Evolutionary conservation across 2,797 vertebrate genomes (phyloP).

Genomic region (Echiichthys vipera): DNA sequence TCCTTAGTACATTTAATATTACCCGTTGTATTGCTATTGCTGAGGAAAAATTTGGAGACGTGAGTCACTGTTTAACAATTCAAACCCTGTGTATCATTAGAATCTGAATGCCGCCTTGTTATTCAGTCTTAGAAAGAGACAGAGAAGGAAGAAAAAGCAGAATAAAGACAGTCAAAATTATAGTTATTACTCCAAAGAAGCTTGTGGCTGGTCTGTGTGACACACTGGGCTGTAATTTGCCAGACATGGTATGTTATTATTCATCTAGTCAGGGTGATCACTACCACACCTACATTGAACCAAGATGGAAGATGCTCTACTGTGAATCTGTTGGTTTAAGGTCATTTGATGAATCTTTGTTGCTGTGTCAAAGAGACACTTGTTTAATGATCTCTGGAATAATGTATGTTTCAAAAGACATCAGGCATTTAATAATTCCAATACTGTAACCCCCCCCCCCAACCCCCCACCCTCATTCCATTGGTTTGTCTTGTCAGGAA

Average conservation of each 20-base stretch:
- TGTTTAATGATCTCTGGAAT: not conserved
- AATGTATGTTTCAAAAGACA: constrained; percentile 3
- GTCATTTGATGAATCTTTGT: not conserved
- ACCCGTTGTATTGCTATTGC: not conserved
- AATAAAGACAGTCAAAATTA: constrained; percentile 56
- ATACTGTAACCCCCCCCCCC: no score
- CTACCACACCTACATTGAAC: constrained; percentile 6
- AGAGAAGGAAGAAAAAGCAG: constrained; percentile 14
- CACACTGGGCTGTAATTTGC: constrained; percentile 59
- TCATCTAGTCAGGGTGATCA: not conserved
- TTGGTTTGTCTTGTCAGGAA: no score
- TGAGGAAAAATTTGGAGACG: not conserved
- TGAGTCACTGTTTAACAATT: constrained; percentile 8
- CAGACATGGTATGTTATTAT: constrained; percentile 38
- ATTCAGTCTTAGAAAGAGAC: not conserved
- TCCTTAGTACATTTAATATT: not conserved
- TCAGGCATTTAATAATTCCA: no score
- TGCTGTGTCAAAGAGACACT: not conserved
- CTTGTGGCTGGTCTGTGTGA: constrained; percentile 54
- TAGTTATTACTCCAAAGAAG: constrained; percentile 71
- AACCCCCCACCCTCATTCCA: no score
- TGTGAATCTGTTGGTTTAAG: not conserved
- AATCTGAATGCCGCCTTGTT: not conserved
- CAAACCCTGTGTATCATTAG: constrained; percentile 18
- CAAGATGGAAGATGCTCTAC: constrained; percentile 5